Evolutionary conservation across 2,113 vertebrate species (phyloP), one percentile per base, ranked within the genome.

Genomic region (Sceloporus tristichus): DNA sequence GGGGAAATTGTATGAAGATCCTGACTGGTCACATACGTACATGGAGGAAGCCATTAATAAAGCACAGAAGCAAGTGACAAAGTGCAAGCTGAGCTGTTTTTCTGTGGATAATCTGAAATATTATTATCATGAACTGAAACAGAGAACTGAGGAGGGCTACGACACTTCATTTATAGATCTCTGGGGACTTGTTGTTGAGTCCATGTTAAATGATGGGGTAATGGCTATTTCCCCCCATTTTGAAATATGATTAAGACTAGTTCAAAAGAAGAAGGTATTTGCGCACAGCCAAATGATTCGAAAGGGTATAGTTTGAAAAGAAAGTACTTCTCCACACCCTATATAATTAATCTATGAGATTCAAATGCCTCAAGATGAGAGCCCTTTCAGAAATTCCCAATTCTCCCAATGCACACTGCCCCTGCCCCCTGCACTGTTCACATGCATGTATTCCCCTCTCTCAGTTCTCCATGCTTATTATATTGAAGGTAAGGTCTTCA

Each of bases 11-110:
- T 98, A 98, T 5, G 94, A 96, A 92, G 96, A 98, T 70, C 89
- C 96, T 85, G 92, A 96, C 70, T 98, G 98, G 98, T 98, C 98
- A 80, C 96, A 97, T 66, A 95, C 95, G 65, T 96, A 97, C 81
- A 90, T 98, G 25, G 92, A 94, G 10, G 93, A 91, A 0, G 87
- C 94, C 66, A 97, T 96, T 1, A 93, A 95, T 4, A 82, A 94
- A 85, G 87, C 95, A 73, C 96, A 96, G 91, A 94, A 94, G 10
- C 96, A 98, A 90, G 95, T 98, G 87, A 97, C 94, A 6, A 98
- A 97, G 95, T 96, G 84, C 91, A 97, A 97, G 91, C 92, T 95
- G 48, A 91, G 92, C 0, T 95, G 94, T 80, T 93, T 97, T 90
- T 95, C 95, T 73, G 90, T 94, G 83, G 93, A 95, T 79, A 93